Evolutionary conservation across 2,113 vertebrate species (phyloP), one percentile per base, ranked within the genome.

Genomic region (Prolemur simus): DNA sequence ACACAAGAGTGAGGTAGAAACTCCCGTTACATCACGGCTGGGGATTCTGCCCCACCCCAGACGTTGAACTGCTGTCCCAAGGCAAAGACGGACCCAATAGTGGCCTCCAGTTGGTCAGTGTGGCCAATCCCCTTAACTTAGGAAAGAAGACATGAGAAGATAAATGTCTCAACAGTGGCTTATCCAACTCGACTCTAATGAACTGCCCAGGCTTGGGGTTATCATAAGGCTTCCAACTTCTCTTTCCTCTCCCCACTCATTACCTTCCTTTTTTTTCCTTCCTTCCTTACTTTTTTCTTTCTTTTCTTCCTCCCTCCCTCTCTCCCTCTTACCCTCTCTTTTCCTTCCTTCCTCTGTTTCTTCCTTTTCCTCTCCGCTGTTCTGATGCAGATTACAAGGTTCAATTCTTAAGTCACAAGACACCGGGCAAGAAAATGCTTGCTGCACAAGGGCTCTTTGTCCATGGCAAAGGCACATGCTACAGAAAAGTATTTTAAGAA

Each of bases 21-120:
- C 92, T 98, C 98, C 97, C 96, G 96, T 99, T 98, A 98, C 98
- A 98, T 99, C 98, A 99, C 58, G 8, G 39, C 90, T 95, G 96
- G 92, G 66, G 93, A 97, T 91, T 96, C 21, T 97, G 81, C 90
- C 95, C 84, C 47, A 14, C 90, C 90, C 23, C 58, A 68, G 71
- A 81, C 32, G 47, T 34, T 4, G 13, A 11, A 60, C 47, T 34
- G 8, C 18, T 27, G 25, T 56, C 78, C 64, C 34, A 71, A 56
- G n/a, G 78, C 21, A 60, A 42, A 73, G 27, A 69, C 0, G 0
- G 23, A 52, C n/a, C 15, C 23, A 23, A 17, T 0, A 7, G 20
- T 27, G n/a, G 49, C 39, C 42, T 63, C 74, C 49, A 15, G 21
- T 10, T 18, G 34, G 25, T 15, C 49, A 20, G 18, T 18, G 18